Evolutionary conservation across 2,888 invertebrate genomes (phyloP), one percentile per base, ranked within the genome.

Genomic region (Himalopsyche kuldschensis): DNA sequence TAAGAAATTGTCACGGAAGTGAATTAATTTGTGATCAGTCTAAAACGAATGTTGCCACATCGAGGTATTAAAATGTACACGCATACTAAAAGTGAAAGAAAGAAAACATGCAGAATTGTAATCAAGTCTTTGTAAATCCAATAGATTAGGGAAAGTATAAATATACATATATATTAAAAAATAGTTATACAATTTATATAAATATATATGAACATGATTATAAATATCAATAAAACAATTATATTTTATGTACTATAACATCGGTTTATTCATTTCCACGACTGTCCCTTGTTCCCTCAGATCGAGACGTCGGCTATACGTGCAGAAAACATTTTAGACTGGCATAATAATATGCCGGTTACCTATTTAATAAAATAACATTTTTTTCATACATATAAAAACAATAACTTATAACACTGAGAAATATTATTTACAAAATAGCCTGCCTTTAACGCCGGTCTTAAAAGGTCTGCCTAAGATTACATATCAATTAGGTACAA

Each of bases 231-330:
- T 82, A 92, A 92, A 92, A 92, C 92, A 92, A 92, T 91, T 92
- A 92, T 92, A 92, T 92, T 92, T 92, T 92, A 91, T 92, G 91
- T 92, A 92, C 88, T 89, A 90, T 88, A 87, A 90, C 90, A 83
- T 17, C 17, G 41, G 82, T 84, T 85, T 85, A 79, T 82, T 84
- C 76, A 78, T 69, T 79, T 80, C 82, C 63, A 82, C 75, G 46
- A 69, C 69, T 20, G 15, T 20, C 20, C 55, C 55, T n/a, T 27
- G 3, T 27, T 69, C 27, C 69, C 27, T 8, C 30, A 10, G 11
- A 55, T 55, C 20, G 20, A 20, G 55, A 55, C 55, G 20, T n/a
- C 47, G 47, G 47, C 47, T 55, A 55, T 55, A 5, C 20, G 69
- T 69, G 69, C 69, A 11, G 8, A 20, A 30, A 69, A 69, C 27